Base-by-base conservation (phyloP, 2,113 vertebrate genomes). In the Datnioides undecimradiatus region DNA sequence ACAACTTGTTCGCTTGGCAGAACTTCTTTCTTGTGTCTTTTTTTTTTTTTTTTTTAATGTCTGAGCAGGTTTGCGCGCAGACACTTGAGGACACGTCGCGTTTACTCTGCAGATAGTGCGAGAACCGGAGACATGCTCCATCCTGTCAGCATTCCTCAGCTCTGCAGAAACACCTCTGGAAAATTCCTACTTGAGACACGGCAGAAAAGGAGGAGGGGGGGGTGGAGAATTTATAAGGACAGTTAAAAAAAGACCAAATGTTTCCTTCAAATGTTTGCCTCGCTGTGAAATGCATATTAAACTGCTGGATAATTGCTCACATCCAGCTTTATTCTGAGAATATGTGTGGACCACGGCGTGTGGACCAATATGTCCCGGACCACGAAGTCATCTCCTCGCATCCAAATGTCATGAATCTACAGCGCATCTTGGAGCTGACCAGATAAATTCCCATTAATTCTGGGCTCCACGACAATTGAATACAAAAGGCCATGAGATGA, bases 71-170 rank as follows among this genome's bases (percentile, higher is more conserved):
- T 85, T 73, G 48, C 72, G 48, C 72, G 81, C 64, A 87, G 48
- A 82, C 40, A 62, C 33, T 73, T 19, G 49, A 49, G 27, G 46
- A 79, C 68, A 73, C 55, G 25, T 23, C 66, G 25, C 5, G 14
- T 55, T 38, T 25, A 23, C 62, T 71, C 46, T 55, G 59, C 65
- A 84, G 60, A 76, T 49, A 40, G 58, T 62, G 74, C 25, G 23
- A 76, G 69, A 79, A 68, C 11, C 29, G 8, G 23, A 57, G 76
- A 89, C 94, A 75, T 81, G 94, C 86, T 88, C 70, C n/a, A 41
- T 90, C 94, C 85, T 93, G 95, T 91, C 88, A 14, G 70, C 91
- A 95, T 95, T 93, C 94, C 93, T 73, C 66, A 74, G 78, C 19
- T 79, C 74, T 57, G 82, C 75, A 69, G 72, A 72, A 84, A 83